phyloP scores from a whole-genome alignment of 2,113 vertebrate genomes.

The Regulus satrapa region DNA sequence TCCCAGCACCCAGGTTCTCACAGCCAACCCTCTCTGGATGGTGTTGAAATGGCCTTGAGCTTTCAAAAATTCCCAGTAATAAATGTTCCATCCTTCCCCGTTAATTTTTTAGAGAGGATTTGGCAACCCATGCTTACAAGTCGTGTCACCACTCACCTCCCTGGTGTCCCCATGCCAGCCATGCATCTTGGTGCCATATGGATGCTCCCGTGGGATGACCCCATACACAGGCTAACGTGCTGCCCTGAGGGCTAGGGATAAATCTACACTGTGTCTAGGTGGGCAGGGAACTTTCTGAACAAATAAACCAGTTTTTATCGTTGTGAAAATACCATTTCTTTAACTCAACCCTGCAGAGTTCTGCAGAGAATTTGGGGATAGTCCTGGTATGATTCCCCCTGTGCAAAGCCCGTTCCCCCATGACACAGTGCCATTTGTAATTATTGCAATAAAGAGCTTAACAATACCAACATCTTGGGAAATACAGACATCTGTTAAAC shows the following conservation, averaged over 20 bases:
- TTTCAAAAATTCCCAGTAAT: not conserved
- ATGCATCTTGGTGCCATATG: not conserved
- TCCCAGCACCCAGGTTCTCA: not conserved
- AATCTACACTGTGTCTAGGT: conserved; percentile 22
- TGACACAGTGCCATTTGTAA: conserved; percentile 5
- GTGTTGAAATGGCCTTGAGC: not conserved
- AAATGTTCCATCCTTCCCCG: not conserved
- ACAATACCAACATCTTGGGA: conserved; percentile 72
- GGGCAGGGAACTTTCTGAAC: conserved; percentile 54
- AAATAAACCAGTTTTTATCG: not conserved
- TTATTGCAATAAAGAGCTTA: conserved; percentile 49
- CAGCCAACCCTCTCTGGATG: not conserved
- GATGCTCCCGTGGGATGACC: not conserved
- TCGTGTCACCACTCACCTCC: not conserved
- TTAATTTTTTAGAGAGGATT: not conserved
- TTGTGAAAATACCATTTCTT: not conserved
- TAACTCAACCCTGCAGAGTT: not conserved
- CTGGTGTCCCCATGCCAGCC: not conserved
- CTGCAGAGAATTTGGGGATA: not conserved
- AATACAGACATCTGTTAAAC: conserved; percentile 73
- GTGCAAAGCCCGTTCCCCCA: conserved; percentile 35
- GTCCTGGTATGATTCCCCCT: fast-evolving
- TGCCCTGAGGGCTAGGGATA: not conserved
- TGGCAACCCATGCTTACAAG: conserved; percentile 18
- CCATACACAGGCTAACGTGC: conserved; percentile 11